These are phyloP conservation scores for Limnephilus marmoratus DNA, from an alignment of 2,888 invertebrate species.

Conservation along the genomic window DNA sequence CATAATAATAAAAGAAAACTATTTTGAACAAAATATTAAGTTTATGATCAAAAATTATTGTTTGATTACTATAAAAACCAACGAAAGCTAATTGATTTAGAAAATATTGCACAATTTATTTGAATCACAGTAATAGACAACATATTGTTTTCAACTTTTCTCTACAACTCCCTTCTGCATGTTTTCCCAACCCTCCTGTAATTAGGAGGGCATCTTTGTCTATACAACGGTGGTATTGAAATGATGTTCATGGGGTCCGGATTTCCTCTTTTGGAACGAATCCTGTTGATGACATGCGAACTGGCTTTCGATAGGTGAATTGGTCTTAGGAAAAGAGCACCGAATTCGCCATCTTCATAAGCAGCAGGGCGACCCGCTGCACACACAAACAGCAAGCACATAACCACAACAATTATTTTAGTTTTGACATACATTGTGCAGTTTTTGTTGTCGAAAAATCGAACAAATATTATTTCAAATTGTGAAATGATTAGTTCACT, in stretches of 20 bases:
- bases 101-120: neutral
- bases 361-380: neutral
- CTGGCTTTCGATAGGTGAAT: slow-evolving; percentile 26
- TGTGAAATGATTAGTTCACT: neutral
- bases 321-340: slow-evolving; percentile 32
- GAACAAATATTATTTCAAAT: neutral
- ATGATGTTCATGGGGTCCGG: slow-evolving; percentile 2
- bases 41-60: too few species aligned
- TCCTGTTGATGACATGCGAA: slow-evolving; percentile 7
- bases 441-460: neutral
- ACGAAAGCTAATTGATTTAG: neutral
- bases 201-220: neutral
- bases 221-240: neutral
- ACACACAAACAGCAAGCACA: neutral
- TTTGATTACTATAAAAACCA: too few species aligned
- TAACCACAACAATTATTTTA: neutral
- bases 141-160: neutral
- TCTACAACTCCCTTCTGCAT: slow-evolving; percentile 21
- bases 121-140: neutral
- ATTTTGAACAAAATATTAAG: too few species aligned
- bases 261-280: slow-evolving; percentile 17
- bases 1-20: neutral
- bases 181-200: neutral
- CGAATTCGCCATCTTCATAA: neutral
- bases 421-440: neutral